Percentiles rank a stretch among this genome's conserved stretches.
Conservation (phyloP, 2,113 vertebrate genomes). For the Corythornis madagascariensis region DNA sequence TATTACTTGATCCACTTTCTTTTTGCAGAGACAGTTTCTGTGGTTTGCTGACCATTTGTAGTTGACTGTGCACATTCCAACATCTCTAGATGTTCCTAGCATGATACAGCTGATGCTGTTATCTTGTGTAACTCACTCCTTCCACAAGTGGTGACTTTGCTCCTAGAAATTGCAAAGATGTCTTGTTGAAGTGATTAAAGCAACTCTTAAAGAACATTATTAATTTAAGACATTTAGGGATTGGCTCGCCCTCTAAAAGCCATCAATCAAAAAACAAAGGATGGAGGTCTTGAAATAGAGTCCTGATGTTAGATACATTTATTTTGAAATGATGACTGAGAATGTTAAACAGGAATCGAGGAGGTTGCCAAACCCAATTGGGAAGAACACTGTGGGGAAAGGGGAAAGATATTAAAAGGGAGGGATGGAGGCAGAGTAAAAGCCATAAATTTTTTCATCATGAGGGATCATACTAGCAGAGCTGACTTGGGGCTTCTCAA, state of each 20-base stretch:
- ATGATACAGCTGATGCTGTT: neutral
- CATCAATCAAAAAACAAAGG: neutral
- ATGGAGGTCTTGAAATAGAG: neutral
- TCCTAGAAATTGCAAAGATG: neutral
- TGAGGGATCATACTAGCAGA: conserved; percentile 30
- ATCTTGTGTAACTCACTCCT: neutral
- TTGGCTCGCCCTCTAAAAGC: conserved; percentile 14
- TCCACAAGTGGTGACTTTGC: neutral
- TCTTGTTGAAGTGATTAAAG: neutral
- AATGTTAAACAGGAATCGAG: neutral
- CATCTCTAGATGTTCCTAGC: neutral
- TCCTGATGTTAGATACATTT: neutral
- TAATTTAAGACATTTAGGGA: conserved; percentile 1
- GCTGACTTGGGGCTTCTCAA: conserved; percentile 53
- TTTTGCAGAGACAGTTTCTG: neutral
- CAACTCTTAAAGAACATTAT: neutral
- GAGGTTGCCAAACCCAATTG: conserved; percentile 22
- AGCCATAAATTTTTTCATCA: conserved; percentile 44
- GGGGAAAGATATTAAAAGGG: neutral
- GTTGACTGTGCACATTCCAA: neutral
- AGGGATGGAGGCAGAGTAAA: neutral
- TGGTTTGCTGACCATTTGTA: neutral
- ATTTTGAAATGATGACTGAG: neutral
- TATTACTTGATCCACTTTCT: neutral
- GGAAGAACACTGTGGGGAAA: neutral